These are phyloP conservation scores for Plectropomus leopardus DNA, from an alignment of 2,113 vertebrate species.

Conservation along the genomic window DNA sequence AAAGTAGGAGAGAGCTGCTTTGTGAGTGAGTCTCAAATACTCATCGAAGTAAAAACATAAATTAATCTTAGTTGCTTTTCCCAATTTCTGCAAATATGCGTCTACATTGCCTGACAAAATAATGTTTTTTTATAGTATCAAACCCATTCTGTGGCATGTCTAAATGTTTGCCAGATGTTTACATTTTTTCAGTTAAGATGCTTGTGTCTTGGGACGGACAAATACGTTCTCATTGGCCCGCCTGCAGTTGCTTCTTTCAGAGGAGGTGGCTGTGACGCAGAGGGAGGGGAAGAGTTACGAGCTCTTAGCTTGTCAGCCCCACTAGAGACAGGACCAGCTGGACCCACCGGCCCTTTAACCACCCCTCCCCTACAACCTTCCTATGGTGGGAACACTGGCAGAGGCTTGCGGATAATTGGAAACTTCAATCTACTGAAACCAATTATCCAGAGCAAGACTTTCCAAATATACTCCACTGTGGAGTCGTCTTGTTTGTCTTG, in stretches of 20 bases:
- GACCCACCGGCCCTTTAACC: constrained; percentile 61
- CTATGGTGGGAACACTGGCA: constrained; percentile 73
- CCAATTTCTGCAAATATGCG: constrained; percentile 8
- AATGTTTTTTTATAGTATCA: constrained; percentile 35
- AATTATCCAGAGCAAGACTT: constrained; percentile 80
- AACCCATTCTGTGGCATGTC: constrained; percentile 62
- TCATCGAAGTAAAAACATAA: constrained; percentile 3
- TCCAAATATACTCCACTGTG: constrained; percentile 78
- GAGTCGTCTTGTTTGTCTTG: constrained; percentile 52
- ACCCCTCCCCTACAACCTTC: constrained; percentile 43
- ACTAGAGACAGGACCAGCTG: constrained; percentile 72
- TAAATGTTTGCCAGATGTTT: constrained; percentile 86
- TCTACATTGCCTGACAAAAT: constrained; percentile 7
- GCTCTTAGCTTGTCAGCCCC: constrained; percentile 54
- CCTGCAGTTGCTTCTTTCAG: constrained; percentile 37
- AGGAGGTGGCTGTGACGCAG: constrained; percentile 64
- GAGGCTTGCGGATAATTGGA: constrained; percentile 78
- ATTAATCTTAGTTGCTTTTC: constrained; percentile 10
- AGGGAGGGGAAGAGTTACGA: constrained; percentile 58
- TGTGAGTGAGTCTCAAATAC: constrained; percentile 9
- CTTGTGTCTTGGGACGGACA: constrained; percentile 76
- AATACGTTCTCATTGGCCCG: constrained; percentile 67
- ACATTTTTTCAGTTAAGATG: constrained; percentile 81
- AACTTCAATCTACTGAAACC: constrained; percentile 83
- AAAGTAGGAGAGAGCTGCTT: constrained; percentile 14